Conservation (phyloP, 30 jellyfish, hydroid and myxozoan genomes). For the Nemopilema nomurai region DNA sequence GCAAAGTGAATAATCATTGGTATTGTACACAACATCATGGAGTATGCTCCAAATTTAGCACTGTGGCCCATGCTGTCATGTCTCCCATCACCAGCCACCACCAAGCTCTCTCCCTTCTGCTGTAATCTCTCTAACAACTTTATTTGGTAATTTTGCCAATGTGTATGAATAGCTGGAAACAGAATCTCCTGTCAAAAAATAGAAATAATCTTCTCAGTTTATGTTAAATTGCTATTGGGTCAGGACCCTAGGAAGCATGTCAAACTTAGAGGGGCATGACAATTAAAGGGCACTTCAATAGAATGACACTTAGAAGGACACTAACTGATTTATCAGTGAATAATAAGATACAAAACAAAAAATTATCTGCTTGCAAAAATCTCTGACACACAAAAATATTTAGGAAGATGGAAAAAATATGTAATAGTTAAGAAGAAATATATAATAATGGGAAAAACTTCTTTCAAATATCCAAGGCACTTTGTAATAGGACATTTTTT, state of each 20-base stretch:
- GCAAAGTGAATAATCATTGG: not conserved
- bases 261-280: not conserved
- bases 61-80: not conserved
- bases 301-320: not conserved
- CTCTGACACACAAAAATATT: not conserved
- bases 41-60: not conserved
- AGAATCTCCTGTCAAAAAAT: not conserved
- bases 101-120: not conserved
- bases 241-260: not conserved
- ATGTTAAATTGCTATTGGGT: not conserved
- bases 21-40: not conserved
- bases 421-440: not conserved
- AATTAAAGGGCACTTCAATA: not conserved
- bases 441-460: not conserved
- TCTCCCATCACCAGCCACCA: not conserved
- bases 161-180: not conserved
- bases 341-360: not conserved
- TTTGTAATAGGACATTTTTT: not conserved
- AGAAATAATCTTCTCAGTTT: not conserved
- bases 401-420: not conserved
- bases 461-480: not conserved
- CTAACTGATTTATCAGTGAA: not conserved
- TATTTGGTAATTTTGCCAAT: not conserved
- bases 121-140: not conserved
- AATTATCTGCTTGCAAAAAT: not conserved